Evolutionary conservation across 2,888 invertebrate species (phyloP).

Genomic region (Keiferia lycopersicella): DNA sequence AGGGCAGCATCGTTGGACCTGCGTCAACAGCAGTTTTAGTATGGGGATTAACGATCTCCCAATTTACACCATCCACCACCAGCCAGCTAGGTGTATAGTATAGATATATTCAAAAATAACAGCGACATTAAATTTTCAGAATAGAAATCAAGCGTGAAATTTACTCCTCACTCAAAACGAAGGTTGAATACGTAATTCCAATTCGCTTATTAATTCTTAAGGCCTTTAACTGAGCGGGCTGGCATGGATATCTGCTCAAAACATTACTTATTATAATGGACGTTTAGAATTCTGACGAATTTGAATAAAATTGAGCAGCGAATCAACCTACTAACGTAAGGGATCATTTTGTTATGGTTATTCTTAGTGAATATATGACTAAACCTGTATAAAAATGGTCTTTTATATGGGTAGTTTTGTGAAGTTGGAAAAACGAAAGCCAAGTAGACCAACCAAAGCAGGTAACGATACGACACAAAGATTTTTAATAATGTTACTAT

Average conservation of each 20-base stretch:
- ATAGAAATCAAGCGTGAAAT: conserved; percentile 50
- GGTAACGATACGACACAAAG: no score
- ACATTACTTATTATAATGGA: conserved; percentile 6
- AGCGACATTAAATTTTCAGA: conserved; percentile 31
- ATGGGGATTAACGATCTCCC: no score
- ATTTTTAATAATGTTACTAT: no score
- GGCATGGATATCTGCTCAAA: conserved; percentile 19
- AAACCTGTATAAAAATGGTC: no score
- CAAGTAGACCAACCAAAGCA: no score
- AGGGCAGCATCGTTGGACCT: no score
- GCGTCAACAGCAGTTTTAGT: no score
- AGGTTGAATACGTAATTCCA: conserved; percentile 58
- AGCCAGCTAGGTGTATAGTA: no score
- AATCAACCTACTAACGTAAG: background rate
- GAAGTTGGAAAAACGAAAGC: no score
- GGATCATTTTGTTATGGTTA: background rate
- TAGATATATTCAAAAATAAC: conserved; percentile 26
- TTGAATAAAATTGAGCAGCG: background rate
- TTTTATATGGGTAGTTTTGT: no score
- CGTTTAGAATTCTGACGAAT: conserved; percentile 1
- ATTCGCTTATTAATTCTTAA: conserved; percentile 41
- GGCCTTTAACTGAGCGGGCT: conserved; percentile 29
- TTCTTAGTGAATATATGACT: no score
- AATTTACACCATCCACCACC: no score
- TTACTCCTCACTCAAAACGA: conserved; percentile 44